phyloP scores from a whole-genome alignment of 2,113 vertebrate genomes.

The Neolamprologus sp. region DNA sequence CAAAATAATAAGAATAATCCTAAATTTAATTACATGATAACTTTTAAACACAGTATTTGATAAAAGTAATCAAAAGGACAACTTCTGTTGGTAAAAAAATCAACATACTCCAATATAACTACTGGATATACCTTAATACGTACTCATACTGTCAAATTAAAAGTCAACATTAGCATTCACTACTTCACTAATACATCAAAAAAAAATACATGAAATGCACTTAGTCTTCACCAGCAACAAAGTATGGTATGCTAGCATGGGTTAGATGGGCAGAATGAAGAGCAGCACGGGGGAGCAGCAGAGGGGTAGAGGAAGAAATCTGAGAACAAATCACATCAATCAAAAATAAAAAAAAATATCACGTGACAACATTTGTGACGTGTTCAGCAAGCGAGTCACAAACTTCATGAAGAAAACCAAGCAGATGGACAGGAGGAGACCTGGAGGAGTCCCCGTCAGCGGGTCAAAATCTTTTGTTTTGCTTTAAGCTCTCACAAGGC shows the following conservation, averaged over 20 bases:
- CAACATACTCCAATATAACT: slow-evolving; percentile 56
- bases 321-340: not conserved
- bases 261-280: not conserved
- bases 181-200: not conserved
- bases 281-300: not conserved
- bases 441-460: not conserved
- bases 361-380: slow-evolving; percentile 13
- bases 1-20: not conserved
- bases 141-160: not conserved
- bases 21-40: not conserved
- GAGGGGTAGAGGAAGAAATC: not conserved
- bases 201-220: not conserved
- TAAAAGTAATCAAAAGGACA: not conserved
- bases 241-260: not conserved
- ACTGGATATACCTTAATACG: not conserved
- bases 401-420: not conserved
- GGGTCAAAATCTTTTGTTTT: not conserved
- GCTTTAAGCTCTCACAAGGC: not conserved
- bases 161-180: not conserved
- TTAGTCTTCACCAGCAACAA: not conserved
- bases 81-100: not conserved
- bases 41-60: not conserved
- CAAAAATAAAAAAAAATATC: not conserved
- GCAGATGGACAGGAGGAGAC: not conserved
- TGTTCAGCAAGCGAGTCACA: not conserved